Conservation (phyloP, 2,113 vertebrate genomes). For the Murina feae region DNA sequence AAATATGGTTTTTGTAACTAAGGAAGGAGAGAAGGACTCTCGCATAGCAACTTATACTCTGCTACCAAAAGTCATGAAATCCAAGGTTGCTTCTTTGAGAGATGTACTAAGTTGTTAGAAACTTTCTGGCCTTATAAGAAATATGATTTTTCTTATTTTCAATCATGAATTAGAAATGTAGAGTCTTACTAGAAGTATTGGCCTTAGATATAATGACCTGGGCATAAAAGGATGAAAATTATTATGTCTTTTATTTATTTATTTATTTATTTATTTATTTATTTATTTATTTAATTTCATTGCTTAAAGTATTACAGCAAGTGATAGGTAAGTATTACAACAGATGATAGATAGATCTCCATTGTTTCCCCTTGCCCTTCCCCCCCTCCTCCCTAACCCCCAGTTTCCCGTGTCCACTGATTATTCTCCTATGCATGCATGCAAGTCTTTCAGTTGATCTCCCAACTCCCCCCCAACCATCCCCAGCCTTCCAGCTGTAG, state of each 20-base stretch:
- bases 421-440: no score
- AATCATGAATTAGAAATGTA: neutral
- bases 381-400: no score
- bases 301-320: no score
- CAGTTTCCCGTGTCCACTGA: no score
- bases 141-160: neutral
- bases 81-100: neutral
- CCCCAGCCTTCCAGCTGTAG: no score
- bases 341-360: no score
- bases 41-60: neutral
- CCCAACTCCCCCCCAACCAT: no score
- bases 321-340: no score
- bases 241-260: neutral
- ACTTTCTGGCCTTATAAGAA: neutral
- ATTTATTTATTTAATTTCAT: no score
- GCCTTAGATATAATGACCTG: neutral
- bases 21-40: neutral
- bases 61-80: neutral
- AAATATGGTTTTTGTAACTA: neutral
- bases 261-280: no score
- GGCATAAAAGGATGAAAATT: neutral
- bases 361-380: no score
- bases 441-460: no score
- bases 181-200: neutral
- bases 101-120: neutral